Evolutionary conservation across 2,113 vertebrate genomes (phyloP), one percentile per base, ranked within the genome.

Genomic region (Alethe diademata): DNA sequence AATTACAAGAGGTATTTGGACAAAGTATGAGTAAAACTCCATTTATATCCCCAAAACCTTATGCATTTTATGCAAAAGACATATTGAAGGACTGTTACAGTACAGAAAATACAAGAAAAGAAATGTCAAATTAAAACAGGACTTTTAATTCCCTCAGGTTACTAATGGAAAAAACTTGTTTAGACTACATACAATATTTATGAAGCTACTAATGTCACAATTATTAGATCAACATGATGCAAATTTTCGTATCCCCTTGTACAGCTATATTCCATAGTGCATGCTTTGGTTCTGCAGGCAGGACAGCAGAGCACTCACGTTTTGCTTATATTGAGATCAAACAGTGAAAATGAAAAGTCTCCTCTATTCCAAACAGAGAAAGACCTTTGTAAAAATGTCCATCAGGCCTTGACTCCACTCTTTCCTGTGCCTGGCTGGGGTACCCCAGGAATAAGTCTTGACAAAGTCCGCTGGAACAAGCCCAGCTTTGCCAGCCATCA

Each of bases 1-100:
- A 99, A 99, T 99, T 99, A 99, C 98, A 99, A 99, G 99, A 99
- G 99, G 99, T 99, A 99, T 99, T 99, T 99, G 98, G 98, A 99
- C 98, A 99, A 99, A 99, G 98, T 98, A 99, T 99, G 99, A 99
- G 99, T 99, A 99, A 99, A 99, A 99, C 98, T 99, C 98, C 98
- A 98, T 99, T 99, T 99, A 99, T 98, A 99, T 98, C 98, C 98
- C 98, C 99, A 99, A 99, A 99, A 98, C 98, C 98, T 99, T 99
- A 99, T 99, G 99, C 98, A 99, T 99, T 99, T 99, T 98, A 99
- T 99, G 98, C 99, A 99, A 99, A 99, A 99, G 97, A 97, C 96
- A 97, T 97, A 96, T 96, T 97, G 98, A 98, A 98, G 88, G 98
- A 99, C 98, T 98, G 97, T 98, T 99, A 99, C 98, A 98, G 98